phyloP scores from a whole-genome alignment of 2,797 vertebrate species.

The Cygnus olor region DNA sequence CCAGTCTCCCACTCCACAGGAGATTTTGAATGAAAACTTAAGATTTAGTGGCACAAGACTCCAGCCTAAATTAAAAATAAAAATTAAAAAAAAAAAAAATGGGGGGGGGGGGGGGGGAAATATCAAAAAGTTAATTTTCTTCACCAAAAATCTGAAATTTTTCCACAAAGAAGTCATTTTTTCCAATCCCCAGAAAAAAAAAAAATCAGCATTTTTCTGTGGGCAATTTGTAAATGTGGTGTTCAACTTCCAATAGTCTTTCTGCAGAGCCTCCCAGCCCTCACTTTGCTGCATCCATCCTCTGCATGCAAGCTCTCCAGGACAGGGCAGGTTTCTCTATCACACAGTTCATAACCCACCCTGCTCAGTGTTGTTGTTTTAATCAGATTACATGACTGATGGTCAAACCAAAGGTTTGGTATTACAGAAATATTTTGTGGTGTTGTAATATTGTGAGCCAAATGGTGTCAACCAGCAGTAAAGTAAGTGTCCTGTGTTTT shows the following conservation, averaged over 20 bases:
- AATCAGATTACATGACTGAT: neutral
- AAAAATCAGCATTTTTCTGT: neutral
- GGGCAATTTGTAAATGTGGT: neutral
- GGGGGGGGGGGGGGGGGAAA: neutral
- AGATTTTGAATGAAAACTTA: neutral
- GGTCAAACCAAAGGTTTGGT: neutral
- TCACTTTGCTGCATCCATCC: rapidly evolving
- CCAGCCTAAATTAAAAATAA: neutral
- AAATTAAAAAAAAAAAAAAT: neutral
- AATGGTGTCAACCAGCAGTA: neutral
- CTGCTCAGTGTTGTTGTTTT: neutral
- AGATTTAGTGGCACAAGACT: neutral
- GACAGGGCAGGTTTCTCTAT: neutral
- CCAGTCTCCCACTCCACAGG: neutral
- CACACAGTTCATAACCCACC: neutral
- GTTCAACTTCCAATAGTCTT: neutral
- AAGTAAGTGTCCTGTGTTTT: neutral
- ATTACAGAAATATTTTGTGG: neutral
- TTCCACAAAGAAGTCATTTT: conserved; percentile 8
- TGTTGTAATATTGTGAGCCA: neutral
- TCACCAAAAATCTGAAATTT: conserved; percentile 25
- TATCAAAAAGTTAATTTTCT: neutral
- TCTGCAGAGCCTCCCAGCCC: neutral
- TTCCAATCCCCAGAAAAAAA: conserved; percentile 2
- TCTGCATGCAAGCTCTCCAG: rapidly evolving